Evolutionary conservation across 2,888 invertebrate species (phyloP), one percentile per base, ranked within the genome.

Genomic region (Cosmia pyralina): DNA sequence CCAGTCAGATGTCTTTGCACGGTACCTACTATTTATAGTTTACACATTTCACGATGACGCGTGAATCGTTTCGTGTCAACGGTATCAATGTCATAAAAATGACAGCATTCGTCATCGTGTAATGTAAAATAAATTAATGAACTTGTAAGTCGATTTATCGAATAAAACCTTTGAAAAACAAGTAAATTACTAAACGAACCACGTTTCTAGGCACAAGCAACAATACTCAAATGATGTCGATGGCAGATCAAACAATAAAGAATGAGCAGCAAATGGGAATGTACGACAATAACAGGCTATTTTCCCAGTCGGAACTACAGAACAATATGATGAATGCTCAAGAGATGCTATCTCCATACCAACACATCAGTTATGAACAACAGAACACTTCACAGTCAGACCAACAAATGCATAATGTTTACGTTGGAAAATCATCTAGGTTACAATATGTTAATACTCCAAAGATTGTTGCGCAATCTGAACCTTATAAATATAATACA

Each of bases 1-100:
- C 95, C 86, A 94, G 93, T 87, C 95, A 95, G 88, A 95, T 96
- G 95, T 90, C 95, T 75, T 93, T 95, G 84, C 96, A 95, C 84
- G 95, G 96, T 95, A 91, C 38, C 38, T 38, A 38, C 22, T 57
- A 38, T 55, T 55, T 59, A 68, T 48, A 67, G 72, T 15, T 48
- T 17, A 34, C 11, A 38, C 60, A 38, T 62, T 64, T 48, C 50
- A 34, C 28, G n/a, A 60, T 58, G 74, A 58, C 57, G n/a, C 17
- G 17, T 17, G 22, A 13, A 11, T 57, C 5, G n/a, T 38, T 48
- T 52, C 28, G 44, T 55, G 55, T 52, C 66, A 65, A 34, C 2
- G 38, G 15, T 81, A 77, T 81, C 57, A 64, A 55, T 60, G 38
- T 64, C 19, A 69, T 81, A 67, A 67, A 59, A 59, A 8, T 63